phyloP scores from a whole-genome alignment of 2,113 vertebrate species.

The Macroglossus sobrinus region DNA sequence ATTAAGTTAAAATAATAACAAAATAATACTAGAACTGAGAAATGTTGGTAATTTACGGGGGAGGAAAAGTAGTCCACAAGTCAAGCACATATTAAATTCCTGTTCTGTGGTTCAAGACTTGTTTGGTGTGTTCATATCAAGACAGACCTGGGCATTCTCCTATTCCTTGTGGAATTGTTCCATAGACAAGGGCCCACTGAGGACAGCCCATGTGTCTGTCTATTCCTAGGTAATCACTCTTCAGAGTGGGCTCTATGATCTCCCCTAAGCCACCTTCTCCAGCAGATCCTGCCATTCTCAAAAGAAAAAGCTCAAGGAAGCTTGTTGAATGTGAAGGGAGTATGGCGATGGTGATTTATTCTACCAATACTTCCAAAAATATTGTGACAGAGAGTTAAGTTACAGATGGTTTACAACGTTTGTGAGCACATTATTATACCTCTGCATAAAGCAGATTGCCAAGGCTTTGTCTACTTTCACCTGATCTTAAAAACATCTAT shows the following conservation, averaged over 20 bases:
- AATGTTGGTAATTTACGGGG: not conserved
- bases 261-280: no score
- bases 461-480: not conserved
- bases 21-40: not conserved
- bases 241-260: not conserved
- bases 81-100: not conserved
- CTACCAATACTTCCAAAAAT: not conserved
- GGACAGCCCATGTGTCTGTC: not conserved
- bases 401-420: not conserved
- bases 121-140: accelerated
- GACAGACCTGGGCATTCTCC: no score
- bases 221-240: not conserved
- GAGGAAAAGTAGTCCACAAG: not conserved
- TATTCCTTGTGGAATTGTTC: accelerated
- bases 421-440: not conserved
- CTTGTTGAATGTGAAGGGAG: no score
- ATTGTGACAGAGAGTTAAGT: not conserved
- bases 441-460: not conserved
- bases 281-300: not conserved
- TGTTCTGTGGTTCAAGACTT: not conserved
- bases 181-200: no score
- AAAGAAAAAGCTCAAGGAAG: not conserved
- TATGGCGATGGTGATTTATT: not conserved
- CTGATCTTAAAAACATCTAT: not conserved
- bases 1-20: not conserved